These are phyloP conservation scores for Scomber scombrus DNA, from an alignment of 2,113 vertebrate genomes.

Conservation along the genomic window DNA sequence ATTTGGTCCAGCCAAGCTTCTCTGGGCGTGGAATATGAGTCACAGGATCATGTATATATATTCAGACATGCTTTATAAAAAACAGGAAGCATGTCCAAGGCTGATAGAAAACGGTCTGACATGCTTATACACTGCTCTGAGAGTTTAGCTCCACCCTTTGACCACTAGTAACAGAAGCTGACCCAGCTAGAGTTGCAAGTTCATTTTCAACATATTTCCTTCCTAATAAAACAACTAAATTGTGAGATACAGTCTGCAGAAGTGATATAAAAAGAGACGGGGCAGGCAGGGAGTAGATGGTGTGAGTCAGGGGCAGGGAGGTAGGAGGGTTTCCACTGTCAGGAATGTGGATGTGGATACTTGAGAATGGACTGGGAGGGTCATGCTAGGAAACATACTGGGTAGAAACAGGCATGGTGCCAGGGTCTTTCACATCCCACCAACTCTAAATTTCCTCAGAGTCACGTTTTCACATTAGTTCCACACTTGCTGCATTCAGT, in stretches of 20 bases:
- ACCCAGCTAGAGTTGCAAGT: background rate
- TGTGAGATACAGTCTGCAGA: background rate
- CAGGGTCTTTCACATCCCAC: slow-evolving; percentile 29
- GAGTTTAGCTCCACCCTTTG: background rate
- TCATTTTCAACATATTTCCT: background rate
- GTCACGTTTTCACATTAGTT: slow-evolving; percentile 7
- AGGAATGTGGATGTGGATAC: slow-evolving; percentile 68
- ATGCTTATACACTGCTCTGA: background rate
- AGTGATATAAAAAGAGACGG: background rate
- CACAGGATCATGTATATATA: background rate
- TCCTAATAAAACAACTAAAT: background rate
- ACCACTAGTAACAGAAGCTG: background rate
- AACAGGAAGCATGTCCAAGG: slow-evolving; percentile 29
- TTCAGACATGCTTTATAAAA: slow-evolving; percentile 3
- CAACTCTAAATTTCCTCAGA: slow-evolving; percentile 1
- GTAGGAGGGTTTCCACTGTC: slow-evolving; percentile 17
- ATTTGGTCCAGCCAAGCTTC: background rate
- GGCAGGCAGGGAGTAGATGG: slow-evolving; percentile 4
- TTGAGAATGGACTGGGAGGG: slow-evolving; percentile 46
- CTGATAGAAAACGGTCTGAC: slow-evolving; percentile 2
- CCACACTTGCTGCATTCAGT: slow-evolving; percentile 1
- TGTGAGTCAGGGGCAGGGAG: slow-evolving; percentile 10
- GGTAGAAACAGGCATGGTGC: slow-evolving; percentile 29
- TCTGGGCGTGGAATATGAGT: background rate
- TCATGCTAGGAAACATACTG: slow-evolving; percentile 36